Conservation (phyloP, 2,888 invertebrate species). For the Lasioglossum malachurum region DNA sequence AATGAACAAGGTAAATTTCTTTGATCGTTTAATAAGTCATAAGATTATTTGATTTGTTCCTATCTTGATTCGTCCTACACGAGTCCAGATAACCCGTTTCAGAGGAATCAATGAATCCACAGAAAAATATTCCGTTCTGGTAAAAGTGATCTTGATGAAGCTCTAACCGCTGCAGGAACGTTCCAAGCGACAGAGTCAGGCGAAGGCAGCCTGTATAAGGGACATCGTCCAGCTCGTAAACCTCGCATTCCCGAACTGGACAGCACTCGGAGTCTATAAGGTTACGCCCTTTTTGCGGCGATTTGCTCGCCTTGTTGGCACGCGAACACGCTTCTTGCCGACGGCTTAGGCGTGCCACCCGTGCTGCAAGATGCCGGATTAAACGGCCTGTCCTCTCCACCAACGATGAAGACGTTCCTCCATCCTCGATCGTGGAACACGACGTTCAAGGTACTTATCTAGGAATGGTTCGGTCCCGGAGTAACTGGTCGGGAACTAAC, state of each 20-base stretch:
- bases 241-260: constrained; percentile 76
- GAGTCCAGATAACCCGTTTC: neutral
- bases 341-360: constrained; percentile 45
- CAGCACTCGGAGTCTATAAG: constrained; percentile 74
- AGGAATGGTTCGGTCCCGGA: constrained; percentile 16
- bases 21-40: too few species aligned
- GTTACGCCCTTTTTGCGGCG: constrained; percentile 70
- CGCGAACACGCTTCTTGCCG: constrained; percentile 57
- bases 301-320: constrained; percentile 63
- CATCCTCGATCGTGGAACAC: constrained; percentile 18
- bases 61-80: too few species aligned
- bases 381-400: constrained; percentile 47
- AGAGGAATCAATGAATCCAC: neutral
- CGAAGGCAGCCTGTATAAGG: constrained; percentile 9
- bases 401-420: constrained; percentile 50
- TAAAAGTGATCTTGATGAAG: neutral
- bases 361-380: constrained; percentile 50
- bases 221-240: constrained; percentile 14
- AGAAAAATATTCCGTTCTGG: neutral
- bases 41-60: too few species aligned
- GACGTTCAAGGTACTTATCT: constrained; percentile 21
- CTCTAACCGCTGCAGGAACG: neutral
- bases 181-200: neutral
- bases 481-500: neutral
- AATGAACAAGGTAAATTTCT: too few species aligned